Conservation (phyloP, 2,888 invertebrate species). For the Sthenelais limicola region DNA sequence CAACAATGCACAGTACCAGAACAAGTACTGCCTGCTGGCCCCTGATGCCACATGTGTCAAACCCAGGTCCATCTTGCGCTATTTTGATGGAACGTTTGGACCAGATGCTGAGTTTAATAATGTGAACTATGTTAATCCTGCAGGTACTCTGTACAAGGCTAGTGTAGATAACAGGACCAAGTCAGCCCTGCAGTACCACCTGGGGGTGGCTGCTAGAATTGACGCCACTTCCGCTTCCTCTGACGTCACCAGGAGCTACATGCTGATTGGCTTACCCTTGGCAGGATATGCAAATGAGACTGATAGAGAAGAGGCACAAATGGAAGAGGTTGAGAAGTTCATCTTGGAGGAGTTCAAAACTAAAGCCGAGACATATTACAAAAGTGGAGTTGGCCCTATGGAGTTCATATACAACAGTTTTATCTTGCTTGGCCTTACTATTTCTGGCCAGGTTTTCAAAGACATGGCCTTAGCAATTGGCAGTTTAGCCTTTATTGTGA, state of each 20-base stretch:
- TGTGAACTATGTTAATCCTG: conserved; percentile 33
- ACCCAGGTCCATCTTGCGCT: not conserved
- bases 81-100: conserved; percentile 40
- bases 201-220: conserved; percentile 43
- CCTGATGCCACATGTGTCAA: not conserved
- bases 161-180: conserved; percentile 32
- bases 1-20: conserved; percentile 25
- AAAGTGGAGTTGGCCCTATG: conserved; percentile 42
- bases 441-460: conserved; percentile 44
- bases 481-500: conserved; percentile 53
- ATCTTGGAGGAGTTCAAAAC: conserved; percentile 26
- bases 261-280: conserved; percentile 46
- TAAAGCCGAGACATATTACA: conserved; percentile 30
- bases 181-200: conserved; percentile 31
- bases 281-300: conserved; percentile 41
- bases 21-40: conserved; percentile 31
- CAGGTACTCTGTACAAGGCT: conserved; percentile 41
- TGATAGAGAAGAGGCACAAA: conserved; percentile 33
- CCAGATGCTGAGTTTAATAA: conserved; percentile 43
- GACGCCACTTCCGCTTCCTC: conserved; percentile 17
- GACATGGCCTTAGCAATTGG: conserved; percentile 53
- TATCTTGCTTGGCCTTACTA: conserved; percentile 18
- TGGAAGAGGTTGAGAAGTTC: conserved; percentile 31
- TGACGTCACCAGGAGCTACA: conserved; percentile 24
- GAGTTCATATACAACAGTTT: conserved; percentile 40